Evolutionary conservation across 1,140 invertebrate species (phyloP).

Genomic region (Zaprionus inermis): DNA sequence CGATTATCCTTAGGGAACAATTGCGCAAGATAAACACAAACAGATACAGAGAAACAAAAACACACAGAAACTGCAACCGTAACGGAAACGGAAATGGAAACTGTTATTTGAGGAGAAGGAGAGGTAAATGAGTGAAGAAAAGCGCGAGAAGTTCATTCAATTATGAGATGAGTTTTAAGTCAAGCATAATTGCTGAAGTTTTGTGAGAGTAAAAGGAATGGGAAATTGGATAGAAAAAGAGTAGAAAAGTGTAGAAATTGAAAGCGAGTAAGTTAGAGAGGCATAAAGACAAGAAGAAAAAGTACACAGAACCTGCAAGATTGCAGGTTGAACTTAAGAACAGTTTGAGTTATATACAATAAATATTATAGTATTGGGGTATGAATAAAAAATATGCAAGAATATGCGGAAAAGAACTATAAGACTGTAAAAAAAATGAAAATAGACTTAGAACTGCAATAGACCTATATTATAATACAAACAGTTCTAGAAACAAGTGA

Average conservation of each 20-base stretch:
- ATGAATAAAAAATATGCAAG: neutral
- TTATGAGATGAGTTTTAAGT: conserved; percentile 3
- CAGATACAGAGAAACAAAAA: neutral
- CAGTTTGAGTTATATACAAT: too few relatives aligned
- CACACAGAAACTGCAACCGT: neutral
- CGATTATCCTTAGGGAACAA: conserved; percentile 4
- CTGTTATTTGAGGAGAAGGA: neutral
- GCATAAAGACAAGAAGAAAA: neutral
- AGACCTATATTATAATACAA: too few relatives aligned
- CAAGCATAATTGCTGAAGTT: neutral
- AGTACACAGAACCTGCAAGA: neutral
- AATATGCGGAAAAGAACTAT: too few relatives aligned
- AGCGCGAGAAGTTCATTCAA: neutral
- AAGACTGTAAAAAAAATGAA: too few relatives aligned
- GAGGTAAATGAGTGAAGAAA: neutral
- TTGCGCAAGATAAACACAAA: conserved; percentile 8
- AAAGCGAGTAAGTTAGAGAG: neutral
- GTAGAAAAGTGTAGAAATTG: neutral
- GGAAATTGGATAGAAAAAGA: neutral
- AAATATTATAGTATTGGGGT: too few relatives aligned
- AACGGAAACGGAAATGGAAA: neutral
- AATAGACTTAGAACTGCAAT: too few relatives aligned
- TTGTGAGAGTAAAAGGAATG: neutral
- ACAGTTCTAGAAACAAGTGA: too few relatives aligned
- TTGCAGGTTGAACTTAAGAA: too few relatives aligned